Percentiles rank a stretch among this genome's conserved stretches.
phyloP scores from a whole-genome alignment of 2,113 vertebrate genomes.

The Chlorodrepanis virens region DNA sequence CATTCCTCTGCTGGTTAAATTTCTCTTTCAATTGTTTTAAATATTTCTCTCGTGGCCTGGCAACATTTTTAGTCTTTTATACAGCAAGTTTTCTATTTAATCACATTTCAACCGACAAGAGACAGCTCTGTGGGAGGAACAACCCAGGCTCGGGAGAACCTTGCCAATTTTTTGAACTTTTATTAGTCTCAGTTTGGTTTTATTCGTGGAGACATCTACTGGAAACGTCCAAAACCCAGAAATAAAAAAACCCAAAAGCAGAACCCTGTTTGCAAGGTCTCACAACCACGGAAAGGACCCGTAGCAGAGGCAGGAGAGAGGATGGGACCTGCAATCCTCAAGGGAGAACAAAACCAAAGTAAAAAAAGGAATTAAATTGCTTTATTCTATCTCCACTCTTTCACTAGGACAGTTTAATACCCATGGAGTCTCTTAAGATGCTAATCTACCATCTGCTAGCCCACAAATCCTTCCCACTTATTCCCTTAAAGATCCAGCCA shows the following conservation, averaged over 20 bases:
- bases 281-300: neutral
- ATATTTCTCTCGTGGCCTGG: neutral
- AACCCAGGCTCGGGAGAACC: neutral
- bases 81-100: neutral
- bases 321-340: neutral
- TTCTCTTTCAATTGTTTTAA: conserved; percentile 8
- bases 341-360: neutral
- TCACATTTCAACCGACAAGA: neutral
- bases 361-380: neutral
- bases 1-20: conserved; percentile 4
- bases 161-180: neutral
- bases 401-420: conserved; percentile 24
- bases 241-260: neutral
- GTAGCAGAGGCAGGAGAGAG: neutral
- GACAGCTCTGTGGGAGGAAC: neutral
- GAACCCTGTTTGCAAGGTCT: neutral
- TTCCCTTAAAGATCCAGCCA: conserved; percentile 19
- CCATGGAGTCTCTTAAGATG: conserved; percentile 12
- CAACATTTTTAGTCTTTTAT: neutral
- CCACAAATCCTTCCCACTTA: conserved; percentile 54
- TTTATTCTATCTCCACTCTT: conserved; percentile 27
- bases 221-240: neutral
- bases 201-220: neutral
- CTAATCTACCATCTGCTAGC: conserved; percentile 50
- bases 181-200: conserved; percentile 30